A percentile compares a stretch with the other conserved stretches of the same genome.
phyloP scores from a whole-genome alignment of 2,888 invertebrate genomes.

The Amblyteles armatorius region DNA sequence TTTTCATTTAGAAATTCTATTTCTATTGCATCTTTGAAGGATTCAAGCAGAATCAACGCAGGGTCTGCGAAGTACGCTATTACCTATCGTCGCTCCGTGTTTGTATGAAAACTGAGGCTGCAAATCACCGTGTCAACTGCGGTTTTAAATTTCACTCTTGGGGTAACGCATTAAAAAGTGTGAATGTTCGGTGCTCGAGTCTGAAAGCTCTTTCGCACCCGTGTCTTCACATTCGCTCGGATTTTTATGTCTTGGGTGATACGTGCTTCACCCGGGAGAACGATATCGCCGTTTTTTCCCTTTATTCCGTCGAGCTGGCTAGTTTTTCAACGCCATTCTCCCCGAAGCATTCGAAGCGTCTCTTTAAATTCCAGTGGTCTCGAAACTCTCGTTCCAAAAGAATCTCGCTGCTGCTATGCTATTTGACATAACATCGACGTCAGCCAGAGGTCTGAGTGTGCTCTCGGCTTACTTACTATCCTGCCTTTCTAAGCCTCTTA shows the following conservation, averaged over 20 bases:
- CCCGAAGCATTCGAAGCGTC: not conserved
- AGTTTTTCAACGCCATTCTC: constrained; percentile 12
- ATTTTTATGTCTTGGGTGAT: constrained; percentile 25
- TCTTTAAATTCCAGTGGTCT: not conserved
- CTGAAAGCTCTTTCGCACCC: constrained; percentile 14
- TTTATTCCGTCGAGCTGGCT: not conserved
- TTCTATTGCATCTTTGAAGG: no score
- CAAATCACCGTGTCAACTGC: not conserved
- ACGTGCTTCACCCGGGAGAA: constrained; percentile 18
- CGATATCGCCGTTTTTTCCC: not conserved
- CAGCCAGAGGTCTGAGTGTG: not conserved
- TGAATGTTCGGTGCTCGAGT: not conserved
- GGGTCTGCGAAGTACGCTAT: no score
- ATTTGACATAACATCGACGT: not conserved
- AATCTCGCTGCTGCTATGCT: not conserved
- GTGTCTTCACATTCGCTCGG: constrained; percentile 26
- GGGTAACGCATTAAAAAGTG: not conserved
- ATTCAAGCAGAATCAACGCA: no score
- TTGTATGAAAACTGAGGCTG: not conserved
- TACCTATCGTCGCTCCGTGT: no score
- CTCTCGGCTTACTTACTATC: constrained; percentile 29
- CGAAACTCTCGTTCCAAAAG: not conserved
- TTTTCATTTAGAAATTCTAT: no score
- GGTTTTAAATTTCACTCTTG: not conserved
- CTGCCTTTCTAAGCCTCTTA: constrained; percentile 42